Conservation (phyloP, 30 jellyfish, hydroid and myxozoan genomes). For the Hydractinia echinata region DNA sequence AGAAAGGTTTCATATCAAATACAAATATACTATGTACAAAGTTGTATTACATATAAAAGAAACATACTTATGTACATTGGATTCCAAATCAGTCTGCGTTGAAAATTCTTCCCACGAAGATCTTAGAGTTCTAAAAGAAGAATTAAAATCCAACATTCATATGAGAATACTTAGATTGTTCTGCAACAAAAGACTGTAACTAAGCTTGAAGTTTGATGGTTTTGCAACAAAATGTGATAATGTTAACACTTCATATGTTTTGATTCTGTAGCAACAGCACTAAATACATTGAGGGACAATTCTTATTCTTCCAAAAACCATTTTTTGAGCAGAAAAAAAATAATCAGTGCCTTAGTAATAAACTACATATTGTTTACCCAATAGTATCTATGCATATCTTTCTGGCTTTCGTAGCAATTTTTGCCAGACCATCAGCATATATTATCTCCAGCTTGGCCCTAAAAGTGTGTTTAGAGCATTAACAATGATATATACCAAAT, state of each 20-base stretch:
- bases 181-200: no score
- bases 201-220: no score
- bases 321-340: not conserved
- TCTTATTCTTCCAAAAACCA: no score
- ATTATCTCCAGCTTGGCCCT: slow-evolving; percentile 70
- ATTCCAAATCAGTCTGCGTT: slow-evolving; percentile 61
- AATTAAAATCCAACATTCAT: not conserved
- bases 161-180: not conserved
- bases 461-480: not conserved
- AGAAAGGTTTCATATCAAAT: no score
- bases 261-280: no score
- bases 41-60: no score
- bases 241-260: no score
- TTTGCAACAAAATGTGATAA: no score
- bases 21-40: no score
- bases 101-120: slow-evolving; percentile 83
- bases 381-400: slow-evolving; percentile 71
- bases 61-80: slow-evolving; percentile 77
- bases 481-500: not conserved
- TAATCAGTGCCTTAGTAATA: not conserved
- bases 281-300: no score
- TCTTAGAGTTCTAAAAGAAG: slow-evolving; percentile 44
- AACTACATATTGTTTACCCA: slow-evolving; percentile 51
- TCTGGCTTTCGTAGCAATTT: slow-evolving; percentile 65
- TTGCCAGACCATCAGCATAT: slow-evolving; percentile 71